Conservation (phyloP, 1,140 invertebrate genomes). For the Brachionus koreanus region DNA sequence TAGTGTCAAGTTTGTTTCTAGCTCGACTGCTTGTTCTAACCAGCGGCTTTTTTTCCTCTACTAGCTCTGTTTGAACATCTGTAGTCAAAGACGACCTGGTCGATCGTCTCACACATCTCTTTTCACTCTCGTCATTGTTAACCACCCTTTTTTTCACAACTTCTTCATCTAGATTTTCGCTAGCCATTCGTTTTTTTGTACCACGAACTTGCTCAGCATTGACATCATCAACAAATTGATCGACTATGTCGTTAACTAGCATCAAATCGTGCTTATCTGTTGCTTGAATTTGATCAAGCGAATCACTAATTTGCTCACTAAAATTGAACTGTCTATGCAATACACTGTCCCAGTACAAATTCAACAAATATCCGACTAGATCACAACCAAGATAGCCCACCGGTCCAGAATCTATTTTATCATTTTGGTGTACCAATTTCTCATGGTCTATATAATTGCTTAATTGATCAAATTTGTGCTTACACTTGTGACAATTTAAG, state of each 20-base stretch:
- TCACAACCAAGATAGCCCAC: neutral
- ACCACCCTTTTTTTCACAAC: neutral
- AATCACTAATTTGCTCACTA: too few relatives aligned
- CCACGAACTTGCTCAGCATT: neutral
- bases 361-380: neutral
- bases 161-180: neutral
- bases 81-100: neutral
- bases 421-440: neutral
- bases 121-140: neutral
- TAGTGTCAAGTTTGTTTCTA: neutral
- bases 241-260: neutral
- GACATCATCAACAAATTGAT: neutral
- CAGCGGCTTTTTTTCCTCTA: neutral
- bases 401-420: neutral
- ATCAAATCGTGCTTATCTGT: neutral
- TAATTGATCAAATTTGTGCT: neutral
- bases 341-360: neutral
- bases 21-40: neutral
- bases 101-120: neutral
- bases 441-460: neutral
- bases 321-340: too few relatives aligned
- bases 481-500: neutral
- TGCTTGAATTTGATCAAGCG: neutral
- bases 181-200: neutral
- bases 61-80: neutral